Conservation (phyloP, 1,140 invertebrate genomes). For the Drosophila sproati region DNA sequence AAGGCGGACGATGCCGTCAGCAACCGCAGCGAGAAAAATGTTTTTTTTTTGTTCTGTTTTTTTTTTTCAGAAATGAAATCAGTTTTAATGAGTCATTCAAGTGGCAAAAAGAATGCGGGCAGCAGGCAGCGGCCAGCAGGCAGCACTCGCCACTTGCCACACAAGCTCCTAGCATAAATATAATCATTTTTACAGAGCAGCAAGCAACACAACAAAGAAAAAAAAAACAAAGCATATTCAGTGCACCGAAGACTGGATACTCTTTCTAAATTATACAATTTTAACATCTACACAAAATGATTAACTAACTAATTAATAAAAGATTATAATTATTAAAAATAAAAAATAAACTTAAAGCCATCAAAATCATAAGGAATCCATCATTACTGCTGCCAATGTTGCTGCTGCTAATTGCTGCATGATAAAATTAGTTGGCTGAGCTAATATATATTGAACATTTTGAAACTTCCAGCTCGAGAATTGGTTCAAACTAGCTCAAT, state of each 20-base stretch:
- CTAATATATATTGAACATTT: no score
- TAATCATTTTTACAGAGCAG: constrained; percentile 75
- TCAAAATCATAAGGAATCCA: no score
- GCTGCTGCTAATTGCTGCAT: no score
- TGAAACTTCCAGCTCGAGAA: no score
- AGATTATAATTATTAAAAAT: no score
- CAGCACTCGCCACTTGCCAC: constrained; percentile 30
- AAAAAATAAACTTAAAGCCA: no score
- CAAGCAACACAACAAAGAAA: constrained; percentile 47
- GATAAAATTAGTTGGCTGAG: no score
- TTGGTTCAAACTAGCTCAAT: not conserved
- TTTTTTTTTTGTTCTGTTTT: constrained; percentile 36
- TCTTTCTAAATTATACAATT: no score
- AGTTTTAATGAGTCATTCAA: constrained; percentile 83
- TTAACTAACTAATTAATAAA: no score
- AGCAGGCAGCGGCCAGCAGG: constrained; percentile 18
- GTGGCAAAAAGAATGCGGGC: constrained; percentile 70
- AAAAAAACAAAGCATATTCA: constrained; percentile 3
- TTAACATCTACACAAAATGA: no score
- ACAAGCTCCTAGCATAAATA: constrained; percentile 61
- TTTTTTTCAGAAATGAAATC: constrained; percentile 68
- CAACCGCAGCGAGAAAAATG: constrained; percentile 74
- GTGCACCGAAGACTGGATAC: constrained; percentile 6
- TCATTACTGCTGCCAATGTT: no score
- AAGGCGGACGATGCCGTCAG: constrained; percentile 64